Percentiles rank a stretch among this genome's conserved stretches.
Evolutionary conservation across 2,888 invertebrate species (phyloP).

Genomic region (Mesorhabditis sp.): DNA sequence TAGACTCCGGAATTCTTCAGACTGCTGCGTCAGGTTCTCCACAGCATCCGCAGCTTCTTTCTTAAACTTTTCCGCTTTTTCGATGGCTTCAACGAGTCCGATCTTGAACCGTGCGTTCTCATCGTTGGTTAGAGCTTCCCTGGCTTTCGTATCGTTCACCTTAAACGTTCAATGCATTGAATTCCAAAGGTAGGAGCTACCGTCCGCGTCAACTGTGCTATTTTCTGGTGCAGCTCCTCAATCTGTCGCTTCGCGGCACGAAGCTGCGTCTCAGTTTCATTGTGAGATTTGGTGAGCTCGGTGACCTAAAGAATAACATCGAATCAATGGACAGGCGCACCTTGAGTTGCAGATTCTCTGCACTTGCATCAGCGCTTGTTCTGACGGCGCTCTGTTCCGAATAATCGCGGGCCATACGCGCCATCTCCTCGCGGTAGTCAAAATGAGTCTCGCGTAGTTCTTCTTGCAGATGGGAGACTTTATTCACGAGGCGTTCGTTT

Average conservation of each 20-base stretch:
- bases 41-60: background rate
- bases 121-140: background rate
- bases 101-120: background rate
- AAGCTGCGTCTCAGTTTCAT: background rate
- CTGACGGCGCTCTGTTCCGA: background rate
- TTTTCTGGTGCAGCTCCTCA: background rate
- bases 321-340: background rate
- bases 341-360: background rate
- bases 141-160: background rate
- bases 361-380: background rate
- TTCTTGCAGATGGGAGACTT: slow-evolving; percentile 23
- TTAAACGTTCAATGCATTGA: background rate
- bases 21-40: too few species aligned
- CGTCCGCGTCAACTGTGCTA: background rate
- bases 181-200: background rate
- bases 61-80: slow-evolving; percentile 4
- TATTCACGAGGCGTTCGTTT: slow-evolving; percentile 18
- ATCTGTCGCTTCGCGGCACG: background rate
- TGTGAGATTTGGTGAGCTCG: background rate
- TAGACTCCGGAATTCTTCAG: too few species aligned
- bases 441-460: slow-evolving; percentile 36
- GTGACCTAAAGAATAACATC: background rate
- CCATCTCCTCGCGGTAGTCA: slow-evolving; percentile 33
- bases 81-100: slow-evolving; percentile 4
- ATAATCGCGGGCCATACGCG: slow-evolving; percentile 20